Evolutionary conservation across 2,113 vertebrate species (phyloP).

Genomic region (Thalassarche chlororhynchos): DNA sequence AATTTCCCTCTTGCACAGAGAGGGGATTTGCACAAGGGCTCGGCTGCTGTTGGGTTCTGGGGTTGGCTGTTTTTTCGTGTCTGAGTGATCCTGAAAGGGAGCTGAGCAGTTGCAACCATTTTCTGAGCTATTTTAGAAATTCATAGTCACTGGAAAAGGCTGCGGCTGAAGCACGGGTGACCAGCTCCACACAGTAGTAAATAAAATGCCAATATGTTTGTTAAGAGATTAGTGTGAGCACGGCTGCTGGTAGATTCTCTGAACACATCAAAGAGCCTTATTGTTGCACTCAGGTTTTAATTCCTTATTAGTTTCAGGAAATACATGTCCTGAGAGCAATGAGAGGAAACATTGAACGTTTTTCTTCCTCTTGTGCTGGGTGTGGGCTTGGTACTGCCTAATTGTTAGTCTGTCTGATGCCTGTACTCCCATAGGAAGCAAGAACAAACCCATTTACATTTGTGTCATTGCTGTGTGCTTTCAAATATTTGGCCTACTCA

Average conservation of each 20-base stretch:
- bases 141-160: not conserved
- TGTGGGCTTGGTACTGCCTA: conserved; percentile 57
- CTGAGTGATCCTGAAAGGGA: not conserved
- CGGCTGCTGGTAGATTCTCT: not conserved
- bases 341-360: conserved; percentile 62
- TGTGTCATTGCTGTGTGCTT: conserved; percentile 12
- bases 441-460: conserved; percentile 51
- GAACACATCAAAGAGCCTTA: conserved; percentile 46
- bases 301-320: conserved; percentile 42
- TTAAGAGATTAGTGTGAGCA: not conserved
- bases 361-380: conserved; percentile 63
- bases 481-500: not conserved
- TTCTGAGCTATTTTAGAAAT: not conserved
- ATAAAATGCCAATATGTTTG: not conserved
- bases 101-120: not conserved
- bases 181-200: not conserved
- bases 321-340: conserved; percentile 57
- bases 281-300: conserved; percentile 54
- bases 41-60: rapidly evolving
- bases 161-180: not conserved
- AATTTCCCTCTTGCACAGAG: not conserved
- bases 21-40: not conserved
- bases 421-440: conserved; percentile 41
- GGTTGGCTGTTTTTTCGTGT: not conserved
- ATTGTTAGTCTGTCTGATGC: conserved; percentile 59